Evolutionary conservation across 1,140 invertebrate genomes (phyloP).

Genomic region (Lepidostoma basale): DNA sequence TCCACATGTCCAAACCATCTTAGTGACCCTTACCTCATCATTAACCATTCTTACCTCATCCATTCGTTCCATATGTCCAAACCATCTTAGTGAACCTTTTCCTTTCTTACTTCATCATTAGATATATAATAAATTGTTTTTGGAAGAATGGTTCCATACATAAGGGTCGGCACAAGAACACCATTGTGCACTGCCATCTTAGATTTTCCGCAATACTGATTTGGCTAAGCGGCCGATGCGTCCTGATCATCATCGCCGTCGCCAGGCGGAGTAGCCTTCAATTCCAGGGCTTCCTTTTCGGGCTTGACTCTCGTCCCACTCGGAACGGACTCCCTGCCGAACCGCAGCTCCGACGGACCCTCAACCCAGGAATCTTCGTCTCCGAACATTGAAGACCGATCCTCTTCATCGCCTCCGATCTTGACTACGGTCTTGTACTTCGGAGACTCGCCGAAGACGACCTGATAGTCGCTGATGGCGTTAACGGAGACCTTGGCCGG

Average conservation of each 20-base stretch:
- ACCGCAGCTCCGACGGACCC: constrained; percentile 14
- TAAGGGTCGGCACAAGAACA: too few relatives aligned
- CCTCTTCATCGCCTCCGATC: not conserved
- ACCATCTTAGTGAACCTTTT: too few relatives aligned
- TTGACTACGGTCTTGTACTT: constrained; percentile 16
- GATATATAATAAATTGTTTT: too few relatives aligned
- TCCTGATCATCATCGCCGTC: not conserved
- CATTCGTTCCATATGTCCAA: too few relatives aligned
- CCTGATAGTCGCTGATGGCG: not conserved
- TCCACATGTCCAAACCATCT: too few relatives aligned
- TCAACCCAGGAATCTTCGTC: constrained; percentile 3
- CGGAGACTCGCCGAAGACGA: not conserved
- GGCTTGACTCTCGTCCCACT: not conserved
- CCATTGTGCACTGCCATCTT: too few relatives aligned
- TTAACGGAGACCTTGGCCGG: not conserved
- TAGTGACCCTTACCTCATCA: too few relatives aligned
- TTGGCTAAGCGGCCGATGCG: constrained; percentile 10
- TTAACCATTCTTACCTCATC: too few relatives aligned
- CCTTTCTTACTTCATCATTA: too few relatives aligned
- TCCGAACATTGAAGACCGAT: not conserved
- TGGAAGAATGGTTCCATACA: too few relatives aligned
- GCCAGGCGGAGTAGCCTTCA: not conserved
- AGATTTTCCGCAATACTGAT: not conserved
- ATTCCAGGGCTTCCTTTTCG: not conserved
- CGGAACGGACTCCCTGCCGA: constrained; percentile 2